Evolutionary conservation across 2,888 invertebrate species (phyloP).

Genomic region (Nemotelus nigrinus): DNA sequence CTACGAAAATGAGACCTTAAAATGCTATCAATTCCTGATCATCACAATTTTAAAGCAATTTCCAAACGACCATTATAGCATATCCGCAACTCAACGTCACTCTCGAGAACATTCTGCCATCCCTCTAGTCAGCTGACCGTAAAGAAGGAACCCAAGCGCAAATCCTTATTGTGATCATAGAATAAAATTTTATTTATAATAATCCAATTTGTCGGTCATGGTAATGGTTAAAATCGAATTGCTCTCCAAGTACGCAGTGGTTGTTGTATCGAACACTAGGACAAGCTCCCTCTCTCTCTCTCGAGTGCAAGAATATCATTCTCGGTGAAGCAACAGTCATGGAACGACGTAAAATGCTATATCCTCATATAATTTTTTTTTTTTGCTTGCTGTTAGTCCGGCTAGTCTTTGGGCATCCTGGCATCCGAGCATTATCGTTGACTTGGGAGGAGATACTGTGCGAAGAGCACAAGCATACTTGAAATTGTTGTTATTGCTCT

Average conservation of each 20-base stretch:
- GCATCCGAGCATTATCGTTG: not conserved
- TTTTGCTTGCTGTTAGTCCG: too few relatives aligned
- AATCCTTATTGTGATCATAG: not conserved
- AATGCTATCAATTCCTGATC: too few relatives aligned
- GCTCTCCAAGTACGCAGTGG: not conserved
- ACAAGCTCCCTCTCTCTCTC: too few relatives aligned
- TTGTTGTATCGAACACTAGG: too few relatives aligned
- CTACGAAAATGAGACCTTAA: too few relatives aligned
- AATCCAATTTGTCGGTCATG: constrained; percentile 6
- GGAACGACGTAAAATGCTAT: too few relatives aligned
- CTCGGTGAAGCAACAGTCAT: not conserved
- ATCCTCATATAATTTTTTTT: too few relatives aligned
- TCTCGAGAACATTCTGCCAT: too few relatives aligned
- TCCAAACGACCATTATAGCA: too few relatives aligned
- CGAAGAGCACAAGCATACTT: not conserved
- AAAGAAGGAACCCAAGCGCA: not conserved
- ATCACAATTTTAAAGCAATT: too few relatives aligned
- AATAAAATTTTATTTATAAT: constrained; percentile 20
- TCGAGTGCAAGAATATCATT: not conserved
- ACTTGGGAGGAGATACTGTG: not conserved
- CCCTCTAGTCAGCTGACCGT: too few relatives aligned
- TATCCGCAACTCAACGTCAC: too few relatives aligned
- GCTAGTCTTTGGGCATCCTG: not conserved
- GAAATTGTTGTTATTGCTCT: constrained; percentile 17
- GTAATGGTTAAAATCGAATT: constrained; percentile 13